Conservation (phyloP, 2,888 invertebrate species). For the Clanis bilineata region DNA sequence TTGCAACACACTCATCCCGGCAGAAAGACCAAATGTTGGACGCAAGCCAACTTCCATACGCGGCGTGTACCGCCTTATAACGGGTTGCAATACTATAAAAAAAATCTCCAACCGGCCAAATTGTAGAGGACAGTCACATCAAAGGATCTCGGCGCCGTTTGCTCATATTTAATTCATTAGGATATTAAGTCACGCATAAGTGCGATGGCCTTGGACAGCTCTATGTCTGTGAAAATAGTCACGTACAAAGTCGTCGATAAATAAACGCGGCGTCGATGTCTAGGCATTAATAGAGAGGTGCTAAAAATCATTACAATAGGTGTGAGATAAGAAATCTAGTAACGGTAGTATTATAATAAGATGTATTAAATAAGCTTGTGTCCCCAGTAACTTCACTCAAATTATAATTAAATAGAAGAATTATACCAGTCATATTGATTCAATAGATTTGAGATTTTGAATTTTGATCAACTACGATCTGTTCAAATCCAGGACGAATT, state of each 20-base stretch:
- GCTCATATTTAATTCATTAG: slow-evolving; percentile 57
- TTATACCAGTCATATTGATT: too few species aligned
- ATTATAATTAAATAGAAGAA: too few species aligned
- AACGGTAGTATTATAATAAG: not conserved
- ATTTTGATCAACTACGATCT: too few species aligned
- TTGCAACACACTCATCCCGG: not conserved
- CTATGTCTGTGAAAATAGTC: slow-evolving; percentile 47
- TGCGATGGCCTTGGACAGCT: slow-evolving; percentile 49
- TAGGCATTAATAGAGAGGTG: not conserved
- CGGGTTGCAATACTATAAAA: slow-evolving; percentile 40
- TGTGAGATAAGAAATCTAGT: not conserved
- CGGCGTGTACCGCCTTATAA: slow-evolving; percentile 33
- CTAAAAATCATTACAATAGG: not conserved
- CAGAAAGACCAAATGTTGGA: slow-evolving; percentile 45
- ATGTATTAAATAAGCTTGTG: too few species aligned
- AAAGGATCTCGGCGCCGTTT: slow-evolving; percentile 36
- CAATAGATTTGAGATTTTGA: too few species aligned
- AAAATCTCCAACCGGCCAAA: slow-evolving; percentile 40
- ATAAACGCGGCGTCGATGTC: not conserved
- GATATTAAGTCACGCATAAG: slow-evolving; percentile 42
- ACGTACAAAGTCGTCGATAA: slow-evolving; percentile 35
- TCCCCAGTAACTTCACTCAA: too few species aligned
- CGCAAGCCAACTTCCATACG: slow-evolving; percentile 60
- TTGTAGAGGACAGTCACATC: slow-evolving; percentile 43
- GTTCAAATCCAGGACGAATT: too few species aligned